Base-by-base conservation (phyloP, 2,113 vertebrate genomes). In the Stictonetta naevosa region DNA sequence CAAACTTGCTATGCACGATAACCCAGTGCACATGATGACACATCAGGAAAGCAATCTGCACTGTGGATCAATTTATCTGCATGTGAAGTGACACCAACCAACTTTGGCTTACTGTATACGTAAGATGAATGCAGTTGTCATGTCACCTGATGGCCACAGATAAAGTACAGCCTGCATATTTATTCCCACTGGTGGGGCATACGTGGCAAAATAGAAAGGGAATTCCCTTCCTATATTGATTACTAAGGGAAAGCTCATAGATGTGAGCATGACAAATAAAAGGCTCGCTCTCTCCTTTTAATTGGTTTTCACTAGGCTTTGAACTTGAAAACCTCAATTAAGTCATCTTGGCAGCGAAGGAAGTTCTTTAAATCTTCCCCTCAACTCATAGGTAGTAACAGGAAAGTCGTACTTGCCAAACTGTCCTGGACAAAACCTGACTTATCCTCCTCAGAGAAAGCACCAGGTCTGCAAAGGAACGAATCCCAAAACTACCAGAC, bases 41-140 rank as follows among this genome's bases (percentile, higher is more conserved):
- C 3, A 0, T 0, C 1, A 13, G 11, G 19, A 14, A 34, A 13
- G 19, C 4, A 3, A 6, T 2, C 34, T 0, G 13, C 0, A 2
- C 11, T 6, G 31, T 0, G 8, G 4, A 26, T 2, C 14, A 0
- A 1, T 0, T 5, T 44, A 19, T 0, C 36, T 1, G 10, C 25
- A 0, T 3, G 2, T 2, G 5, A 15, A 14, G 1, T 0, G 55
- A 3, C 8, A 11, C 12, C 36, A 8, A 25, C 13, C 2, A 5
- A 2, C 5, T 4, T 3, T 1, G 21, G 2, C 2, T 19, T 1
- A 11, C 29, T 2, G 4, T 62, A 0, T 0, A 1, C 2, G 40
- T 34, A 26, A 0, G 0, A 2, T 0, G 23, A 5, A 17, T 0
- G 1, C 21, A 1, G 23, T 8, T 23, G 23, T 33, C 31, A 19